Evolutionary conservation across 1,140 invertebrate species (phyloP).

Genomic region (Nasonia longicornis): DNA sequence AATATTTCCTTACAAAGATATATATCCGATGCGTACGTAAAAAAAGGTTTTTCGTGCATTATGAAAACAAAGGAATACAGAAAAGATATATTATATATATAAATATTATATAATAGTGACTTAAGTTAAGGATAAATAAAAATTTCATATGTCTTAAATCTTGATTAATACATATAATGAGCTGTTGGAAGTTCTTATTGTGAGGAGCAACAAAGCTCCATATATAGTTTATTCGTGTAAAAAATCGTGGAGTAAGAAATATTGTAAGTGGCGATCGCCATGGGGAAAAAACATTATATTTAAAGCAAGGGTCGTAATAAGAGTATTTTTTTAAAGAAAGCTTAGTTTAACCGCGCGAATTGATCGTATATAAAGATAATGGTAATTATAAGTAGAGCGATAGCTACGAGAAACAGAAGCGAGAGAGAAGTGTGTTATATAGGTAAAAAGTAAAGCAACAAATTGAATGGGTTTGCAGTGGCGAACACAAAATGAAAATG

Average conservation of each 20-base stretch:
- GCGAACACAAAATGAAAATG: slow-evolving; percentile 50
- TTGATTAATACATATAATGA: slow-evolving; percentile 18
- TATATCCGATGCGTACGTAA: slow-evolving; percentile 40
- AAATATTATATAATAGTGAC: slow-evolving; percentile 27
- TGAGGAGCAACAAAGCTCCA: slow-evolving; percentile 14
- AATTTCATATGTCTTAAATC: slow-evolving; percentile 34
- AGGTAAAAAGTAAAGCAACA: slow-evolving; percentile 1
- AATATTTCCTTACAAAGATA: slow-evolving; percentile 31
- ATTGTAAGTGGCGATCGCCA: slow-evolving; percentile 29
- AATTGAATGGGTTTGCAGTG: slow-evolving; percentile 29
- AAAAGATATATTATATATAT: slow-evolving; percentile 42
- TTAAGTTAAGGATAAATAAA: slow-evolving; percentile 14
- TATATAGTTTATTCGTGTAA: slow-evolving; percentile 43
- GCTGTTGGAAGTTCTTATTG: slow-evolving; percentile 36
- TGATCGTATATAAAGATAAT: slow-evolving; percentile 28
- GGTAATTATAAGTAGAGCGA: slow-evolving; percentile 19
- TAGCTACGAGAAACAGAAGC: slow-evolving; percentile 20
- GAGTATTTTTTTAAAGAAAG: slow-evolving; percentile 44
- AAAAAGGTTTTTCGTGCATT: slow-evolving; percentile 38
- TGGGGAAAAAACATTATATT: slow-evolving; percentile 29
- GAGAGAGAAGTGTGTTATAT: slow-evolving; percentile 30
- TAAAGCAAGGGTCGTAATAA: slow-evolving; percentile 10
- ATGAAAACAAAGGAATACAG: slow-evolving; percentile 12
- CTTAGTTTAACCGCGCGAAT: slow-evolving; percentile 38
- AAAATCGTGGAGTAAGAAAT: slow-evolving; percentile 28